Percentiles rank a stretch among this genome's conserved stretches.
These are phyloP conservation scores for Pollenia angustigena DNA, from an alignment of 2,888 invertebrate species.

Conservation along the genomic window DNA sequence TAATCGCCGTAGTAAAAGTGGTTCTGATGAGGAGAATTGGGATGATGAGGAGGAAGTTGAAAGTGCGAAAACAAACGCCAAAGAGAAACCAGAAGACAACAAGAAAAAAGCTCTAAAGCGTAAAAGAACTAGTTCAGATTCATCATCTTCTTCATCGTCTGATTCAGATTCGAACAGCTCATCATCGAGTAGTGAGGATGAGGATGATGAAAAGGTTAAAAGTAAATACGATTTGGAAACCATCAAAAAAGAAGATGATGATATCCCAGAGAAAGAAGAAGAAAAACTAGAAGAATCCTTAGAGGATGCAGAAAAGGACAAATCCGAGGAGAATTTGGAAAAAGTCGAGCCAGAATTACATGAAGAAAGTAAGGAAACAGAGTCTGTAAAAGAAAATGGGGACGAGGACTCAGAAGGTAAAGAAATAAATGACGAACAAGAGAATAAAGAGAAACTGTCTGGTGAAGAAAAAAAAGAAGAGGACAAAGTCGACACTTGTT, in stretches of 20 bases:
- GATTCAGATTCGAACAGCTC: slow-evolving; percentile 80
- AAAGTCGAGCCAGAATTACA: slow-evolving; percentile 36
- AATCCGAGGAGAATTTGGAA: slow-evolving; percentile 75
- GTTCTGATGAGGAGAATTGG: slow-evolving; percentile 79
- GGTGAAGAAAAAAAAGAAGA: slow-evolving; percentile 74
- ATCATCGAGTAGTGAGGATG: slow-evolving; percentile 81
- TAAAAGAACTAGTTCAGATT: slow-evolving; percentile 78
- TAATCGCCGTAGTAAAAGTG: slow-evolving; percentile 52
- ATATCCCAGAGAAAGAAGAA: slow-evolving; percentile 77
- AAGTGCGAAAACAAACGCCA: slow-evolving; percentile 78
- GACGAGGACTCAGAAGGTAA: slow-evolving; percentile 37
- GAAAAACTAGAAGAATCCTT: slow-evolving; percentile 56
- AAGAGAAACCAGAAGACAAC: slow-evolving; percentile 71
- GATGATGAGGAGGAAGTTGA: slow-evolving; percentile 81
- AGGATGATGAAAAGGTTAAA: slow-evolving; percentile 83
- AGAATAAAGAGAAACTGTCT: slow-evolving; percentile 26
- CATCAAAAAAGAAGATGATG: slow-evolving; percentile 80
- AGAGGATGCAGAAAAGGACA: slow-evolving; percentile 82
- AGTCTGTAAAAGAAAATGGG: slow-evolving; percentile 49
- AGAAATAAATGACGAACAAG: slow-evolving; percentile 26
- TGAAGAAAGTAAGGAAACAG: slow-evolving; percentile 60
- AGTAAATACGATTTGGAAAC: slow-evolving; percentile 80
- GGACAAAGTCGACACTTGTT: slow-evolving; percentile 81
- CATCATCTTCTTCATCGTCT: slow-evolving; percentile 79
- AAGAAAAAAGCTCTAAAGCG: slow-evolving; percentile 76